Evolutionary conservation across 1,140 invertebrate species (phyloP), one percentile per base, ranked within the genome.

Genomic region (Pentalonia nigronervosa): DNA sequence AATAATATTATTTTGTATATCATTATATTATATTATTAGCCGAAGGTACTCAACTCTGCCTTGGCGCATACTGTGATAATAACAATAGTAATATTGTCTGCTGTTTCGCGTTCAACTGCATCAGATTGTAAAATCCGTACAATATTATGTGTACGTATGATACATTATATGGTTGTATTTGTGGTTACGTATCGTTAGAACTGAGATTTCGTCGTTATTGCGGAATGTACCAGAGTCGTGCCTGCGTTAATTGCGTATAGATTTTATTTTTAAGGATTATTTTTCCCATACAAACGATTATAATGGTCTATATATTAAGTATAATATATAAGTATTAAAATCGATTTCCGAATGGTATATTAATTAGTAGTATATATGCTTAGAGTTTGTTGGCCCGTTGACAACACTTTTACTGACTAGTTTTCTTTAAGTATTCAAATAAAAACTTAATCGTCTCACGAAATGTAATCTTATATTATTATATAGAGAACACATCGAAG

Each of bases 331-430:
- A 67, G 30, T n/a, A 67, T 8, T 30, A 67, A 67, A 67, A 76
- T n/a, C n/a, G 60, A 17, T n/a, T 76, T n/a, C 60, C 30, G 0
- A 76, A 34, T 25, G 8, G 36, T 84, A 41, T 25, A 84, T 84
- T 84, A 23, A 84, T 84, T 45, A 41, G 41, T 41, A 41, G 41
- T 45, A 8, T 8, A 45, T 21, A 25, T 87, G 21, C 48, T 30
- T 17, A 48, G 25, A 84, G 47, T 48, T 48, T 7, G n/a, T 87
- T 50, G 17, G 34, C 47, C 86, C 47, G n/a, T 20, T 30, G 30
- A 14, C 7, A 48, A 87, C 86, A 87, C 45, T 87, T 86, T 87
- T 87, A 87, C 86, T 48, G 47, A 87, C 45, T 87, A 48, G 11
- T 87, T 87, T 87, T 50, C n/a, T 87, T 87, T 21, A 48, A 87